Evolutionary conservation across 1,140 invertebrate genomes (phyloP).

Genomic region (Listronotus oregonensis): DNA sequence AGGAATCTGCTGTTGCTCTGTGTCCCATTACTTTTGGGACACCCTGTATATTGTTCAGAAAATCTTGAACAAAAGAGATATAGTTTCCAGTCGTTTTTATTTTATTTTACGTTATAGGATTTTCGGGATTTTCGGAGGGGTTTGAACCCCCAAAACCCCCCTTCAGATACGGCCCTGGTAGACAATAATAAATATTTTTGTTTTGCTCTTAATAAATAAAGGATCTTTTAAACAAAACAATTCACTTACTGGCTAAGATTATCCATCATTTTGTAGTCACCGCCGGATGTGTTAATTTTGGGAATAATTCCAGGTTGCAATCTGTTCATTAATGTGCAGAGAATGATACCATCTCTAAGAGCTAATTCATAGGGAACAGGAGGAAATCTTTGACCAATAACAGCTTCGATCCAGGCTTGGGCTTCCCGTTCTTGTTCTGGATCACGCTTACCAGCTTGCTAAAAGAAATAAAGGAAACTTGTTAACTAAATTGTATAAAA

Average conservation of each 20-base stretch:
- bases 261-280: conserved; percentile 94
- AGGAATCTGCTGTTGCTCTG: too few relatives aligned
- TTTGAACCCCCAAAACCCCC: too few relatives aligned
- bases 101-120: too few relatives aligned
- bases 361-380: conserved; percentile 74
- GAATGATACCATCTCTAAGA: conserved; percentile 79
- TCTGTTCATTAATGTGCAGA: conserved; percentile 86
- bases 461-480: conserved; percentile 45
- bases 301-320: conserved; percentile 80
- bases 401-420: conserved; percentile 85
- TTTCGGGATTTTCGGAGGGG: too few relatives aligned
- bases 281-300: conserved; percentile 86
- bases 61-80: too few relatives aligned
- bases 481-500: background rate
- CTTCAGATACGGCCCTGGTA: too few relatives aligned
- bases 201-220: too few relatives aligned
- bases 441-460: conserved; percentile 85
- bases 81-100: too few relatives aligned
- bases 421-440: conserved; percentile 82
- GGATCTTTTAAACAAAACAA: too few relatives aligned
- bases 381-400: conserved; percentile 81
- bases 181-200: too few relatives aligned
- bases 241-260: conserved; percentile 83
- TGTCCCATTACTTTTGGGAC: too few relatives aligned
- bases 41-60: too few relatives aligned